phyloP scores from a whole-genome alignment of 2,888 invertebrate genomes.

The Hyalella azteca region DNA sequence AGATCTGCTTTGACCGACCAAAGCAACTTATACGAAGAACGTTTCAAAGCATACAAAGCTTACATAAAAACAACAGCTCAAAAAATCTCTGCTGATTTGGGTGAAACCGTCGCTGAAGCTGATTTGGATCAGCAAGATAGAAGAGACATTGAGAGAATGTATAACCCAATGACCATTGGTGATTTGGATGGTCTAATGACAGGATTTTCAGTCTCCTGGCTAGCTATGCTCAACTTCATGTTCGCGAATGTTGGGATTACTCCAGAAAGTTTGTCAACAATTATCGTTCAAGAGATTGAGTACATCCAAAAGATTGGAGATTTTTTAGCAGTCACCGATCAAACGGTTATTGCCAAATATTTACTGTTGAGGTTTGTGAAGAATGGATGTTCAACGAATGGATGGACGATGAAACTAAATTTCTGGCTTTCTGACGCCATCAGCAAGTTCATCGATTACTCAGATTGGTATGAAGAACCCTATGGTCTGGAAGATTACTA shows the following conservation, averaged over 20 bases:
- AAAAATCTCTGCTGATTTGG: slow-evolving; percentile 18
- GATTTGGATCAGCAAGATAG: slow-evolving; percentile 56
- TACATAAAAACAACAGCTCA: slow-evolving; percentile 43
- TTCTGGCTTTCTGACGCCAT: slow-evolving; percentile 62
- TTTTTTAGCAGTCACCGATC: no score
- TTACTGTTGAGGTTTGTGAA: no score
- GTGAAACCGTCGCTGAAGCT: slow-evolving; percentile 36
- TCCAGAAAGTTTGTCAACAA: slow-evolving; percentile 59
- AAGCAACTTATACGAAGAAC: slow-evolving; percentile 39
- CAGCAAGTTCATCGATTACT: slow-evolving; percentile 63
- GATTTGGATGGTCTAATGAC: slow-evolving; percentile 59
- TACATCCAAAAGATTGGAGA: no score
- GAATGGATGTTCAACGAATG: slow-evolving; percentile 61
- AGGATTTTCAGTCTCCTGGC: slow-evolving; percentile 42
- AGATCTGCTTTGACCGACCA: slow-evolving; percentile 41
- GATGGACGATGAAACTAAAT: slow-evolving; percentile 62
- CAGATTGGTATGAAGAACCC: slow-evolving; percentile 63
- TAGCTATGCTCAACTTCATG: slow-evolving; percentile 37
- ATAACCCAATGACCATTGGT: slow-evolving; percentile 61
- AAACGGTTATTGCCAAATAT: no score
- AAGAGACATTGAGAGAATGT: slow-evolving; percentile 61
- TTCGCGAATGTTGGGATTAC: slow-evolving; percentile 36
- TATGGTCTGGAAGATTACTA: slow-evolving; percentile 38
- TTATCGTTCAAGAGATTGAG: no score
- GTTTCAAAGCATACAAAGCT: slow-evolving; percentile 40